Evolutionary conservation across 2,797 vertebrate species (phyloP).

Genomic region (Microchirus variegatus): DNA sequence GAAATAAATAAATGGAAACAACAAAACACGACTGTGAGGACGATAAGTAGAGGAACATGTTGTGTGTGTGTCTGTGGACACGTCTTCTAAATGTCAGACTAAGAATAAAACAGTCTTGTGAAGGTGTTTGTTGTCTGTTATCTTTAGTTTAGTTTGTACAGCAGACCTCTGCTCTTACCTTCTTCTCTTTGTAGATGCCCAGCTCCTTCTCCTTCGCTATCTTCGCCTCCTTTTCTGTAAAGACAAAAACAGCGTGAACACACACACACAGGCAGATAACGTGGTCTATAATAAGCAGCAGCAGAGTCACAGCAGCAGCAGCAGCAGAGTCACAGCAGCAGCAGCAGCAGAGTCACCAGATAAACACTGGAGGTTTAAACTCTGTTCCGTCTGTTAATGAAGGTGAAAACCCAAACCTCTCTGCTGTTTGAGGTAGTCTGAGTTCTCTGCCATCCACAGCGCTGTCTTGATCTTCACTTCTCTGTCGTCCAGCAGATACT

Average conservation of each 20-base stretch:
- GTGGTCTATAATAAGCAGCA: not conserved
- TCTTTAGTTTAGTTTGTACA: too few relatives aligned
- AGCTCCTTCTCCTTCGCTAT: slow-evolving; percentile 96
- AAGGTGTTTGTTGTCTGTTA: too few relatives aligned
- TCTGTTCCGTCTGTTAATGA: too few relatives aligned
- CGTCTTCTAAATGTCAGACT: too few relatives aligned
- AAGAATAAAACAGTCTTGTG: too few relatives aligned
- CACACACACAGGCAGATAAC: slow-evolving; percentile 8
- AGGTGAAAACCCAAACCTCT: slow-evolving; percentile 77
- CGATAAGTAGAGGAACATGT: too few relatives aligned
- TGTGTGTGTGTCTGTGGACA: too few relatives aligned
- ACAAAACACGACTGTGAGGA: too few relatives aligned
- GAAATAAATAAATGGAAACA: too few relatives aligned
- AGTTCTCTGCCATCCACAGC: slow-evolving; percentile 95
- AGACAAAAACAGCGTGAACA: slow-evolving; percentile 51
- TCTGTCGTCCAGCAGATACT: slow-evolving; percentile 94
- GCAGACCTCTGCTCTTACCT: slow-evolving; percentile 82
- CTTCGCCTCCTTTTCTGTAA: slow-evolving; percentile 92
- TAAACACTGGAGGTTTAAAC: too few relatives aligned
- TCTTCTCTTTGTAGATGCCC: slow-evolving; percentile 96
- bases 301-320: not conserved
- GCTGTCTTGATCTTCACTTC: slow-evolving; percentile 93
- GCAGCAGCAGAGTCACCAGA: too few relatives aligned
- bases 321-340: too few relatives aligned
- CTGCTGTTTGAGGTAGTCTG: slow-evolving; percentile 94